A percentile compares a stretch with the other conserved stretches of the same genome.
Conservation (phyloP, 2,888 invertebrate genomes). For the Adelphocoris suturalis region DNA sequence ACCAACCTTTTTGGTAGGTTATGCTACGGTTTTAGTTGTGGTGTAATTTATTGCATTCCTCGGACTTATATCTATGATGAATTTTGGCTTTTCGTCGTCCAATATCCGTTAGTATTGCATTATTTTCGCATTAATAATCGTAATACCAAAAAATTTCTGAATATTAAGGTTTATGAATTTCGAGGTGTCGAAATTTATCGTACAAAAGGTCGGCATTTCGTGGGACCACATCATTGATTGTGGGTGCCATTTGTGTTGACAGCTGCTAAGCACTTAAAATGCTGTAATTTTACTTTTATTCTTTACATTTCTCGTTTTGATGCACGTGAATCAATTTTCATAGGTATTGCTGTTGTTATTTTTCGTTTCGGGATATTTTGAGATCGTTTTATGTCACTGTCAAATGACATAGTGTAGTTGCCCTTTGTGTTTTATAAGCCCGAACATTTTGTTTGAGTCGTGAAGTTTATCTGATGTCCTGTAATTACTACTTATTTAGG, state of each 20-base stretch:
- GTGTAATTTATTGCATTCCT: constrained; percentile 30
- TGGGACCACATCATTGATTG: neutral
- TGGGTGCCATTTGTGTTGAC: constrained; percentile 10
- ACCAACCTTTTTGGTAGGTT: neutral
- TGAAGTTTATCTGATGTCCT: too few relatives aligned
- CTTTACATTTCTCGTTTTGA: neutral
- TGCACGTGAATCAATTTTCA: neutral
- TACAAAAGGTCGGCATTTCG: neutral
- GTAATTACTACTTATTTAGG: too few relatives aligned
- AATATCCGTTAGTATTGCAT: neutral
- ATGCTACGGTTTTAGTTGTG: neutral
- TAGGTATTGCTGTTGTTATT: neutral
- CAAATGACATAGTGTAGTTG: neutral
- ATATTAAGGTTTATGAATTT: neutral
- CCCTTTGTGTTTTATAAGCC: neutral
- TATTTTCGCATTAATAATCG: neutral
- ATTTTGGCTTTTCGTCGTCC: neutral
- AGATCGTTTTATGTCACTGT: too few relatives aligned
- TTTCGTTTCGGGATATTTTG: neutral
- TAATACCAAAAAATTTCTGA: neutral
- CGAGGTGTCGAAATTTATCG: neutral
- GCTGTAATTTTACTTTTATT: neutral
- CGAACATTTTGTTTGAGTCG: too few relatives aligned
- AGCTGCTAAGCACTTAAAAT: neutral
- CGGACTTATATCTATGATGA: neutral